phyloP scores from a whole-genome alignment of 1,140 invertebrate genomes.

The Hypsibius dujardini region DNA sequence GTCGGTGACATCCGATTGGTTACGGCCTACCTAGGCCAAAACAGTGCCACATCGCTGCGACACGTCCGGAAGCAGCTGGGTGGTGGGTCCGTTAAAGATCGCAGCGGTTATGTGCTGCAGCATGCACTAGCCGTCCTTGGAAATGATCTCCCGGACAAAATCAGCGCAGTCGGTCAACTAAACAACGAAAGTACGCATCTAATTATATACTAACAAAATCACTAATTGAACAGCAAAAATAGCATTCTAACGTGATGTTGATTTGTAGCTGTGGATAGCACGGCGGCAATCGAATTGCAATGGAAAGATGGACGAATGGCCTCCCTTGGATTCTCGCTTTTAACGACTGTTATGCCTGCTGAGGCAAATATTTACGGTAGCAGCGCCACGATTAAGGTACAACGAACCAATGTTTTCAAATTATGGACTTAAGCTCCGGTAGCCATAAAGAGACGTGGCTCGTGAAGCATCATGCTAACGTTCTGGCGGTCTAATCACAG shows the following conservation, averaged over 20 bases:
- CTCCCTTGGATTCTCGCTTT: neutral
- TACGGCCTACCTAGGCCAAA: neutral
- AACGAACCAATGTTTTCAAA: neutral
- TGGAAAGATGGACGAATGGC: neutral
- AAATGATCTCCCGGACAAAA: slow-evolving; percentile 42
- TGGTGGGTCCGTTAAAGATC: slow-evolving; percentile 39
- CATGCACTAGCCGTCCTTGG: slow-evolving; percentile 50
- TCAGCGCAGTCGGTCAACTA: slow-evolving; percentile 23
- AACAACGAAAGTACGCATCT: slow-evolving; percentile 1
- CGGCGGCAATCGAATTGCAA: slow-evolving; percentile 37
- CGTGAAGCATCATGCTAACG: neutral
- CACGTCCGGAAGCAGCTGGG: slow-evolving; percentile 36
- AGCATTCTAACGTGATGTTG: neutral
- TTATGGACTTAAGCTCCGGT: neutral
- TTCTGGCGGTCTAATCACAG: neutral
- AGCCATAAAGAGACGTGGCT: neutral
- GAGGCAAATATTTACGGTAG: neutral
- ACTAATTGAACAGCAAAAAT: neutral
- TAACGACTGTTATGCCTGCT: neutral
- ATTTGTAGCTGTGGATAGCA: slow-evolving; percentile 40
- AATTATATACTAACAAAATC: neutral
- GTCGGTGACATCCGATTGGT: neutral
- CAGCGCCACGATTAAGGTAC: neutral
- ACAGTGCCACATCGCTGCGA: neutral
- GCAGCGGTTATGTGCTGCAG: slow-evolving; percentile 65